Evolutionary conservation across 2,888 invertebrate species (phyloP).

Genomic region (Pantelozetes paolii): DNA sequence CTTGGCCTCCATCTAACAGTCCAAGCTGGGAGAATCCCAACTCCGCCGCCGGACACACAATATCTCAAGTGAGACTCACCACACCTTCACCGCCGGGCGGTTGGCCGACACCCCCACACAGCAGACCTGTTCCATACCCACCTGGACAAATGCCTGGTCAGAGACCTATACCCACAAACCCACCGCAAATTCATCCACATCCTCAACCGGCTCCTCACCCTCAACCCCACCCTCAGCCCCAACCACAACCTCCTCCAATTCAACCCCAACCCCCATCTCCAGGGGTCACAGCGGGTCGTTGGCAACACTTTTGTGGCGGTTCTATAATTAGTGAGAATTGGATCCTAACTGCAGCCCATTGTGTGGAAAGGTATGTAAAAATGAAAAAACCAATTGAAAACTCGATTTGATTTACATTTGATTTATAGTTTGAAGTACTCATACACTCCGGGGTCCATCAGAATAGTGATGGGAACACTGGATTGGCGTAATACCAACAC

Average conservation of each 20-base stretch:
- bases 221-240: slow-evolving; percentile 1
- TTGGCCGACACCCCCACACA: not conserved
- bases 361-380: slow-evolving; percentile 40
- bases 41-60: not conserved
- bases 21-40: not conserved
- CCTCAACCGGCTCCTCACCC: slow-evolving; percentile 14
- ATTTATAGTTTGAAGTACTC: slow-evolving; percentile 20
- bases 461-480: slow-evolving; percentile 32
- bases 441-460: slow-evolving; percentile 34
- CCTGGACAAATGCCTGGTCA: not conserved
- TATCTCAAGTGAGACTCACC: not conserved
- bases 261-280: slow-evolving; percentile 26
- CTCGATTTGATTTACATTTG: not conserved
- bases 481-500: slow-evolving; percentile 25
- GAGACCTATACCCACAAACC: not conserved
- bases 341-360: slow-evolving; percentile 45
- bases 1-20: not conserved
- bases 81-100: slow-evolving; percentile 2
- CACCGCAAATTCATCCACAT: not conserved
- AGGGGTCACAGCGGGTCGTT: slow-evolving; percentile 16
- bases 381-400: not conserved
- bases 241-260: slow-evolving; percentile 7
- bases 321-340: slow-evolving; percentile 42
- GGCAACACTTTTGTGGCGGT: slow-evolving; percentile 45
- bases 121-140: slow-evolving; percentile 16